phyloP scores from a whole-genome alignment of 2,797 vertebrate genomes.

The Chiloscyllium punctatum region DNA sequence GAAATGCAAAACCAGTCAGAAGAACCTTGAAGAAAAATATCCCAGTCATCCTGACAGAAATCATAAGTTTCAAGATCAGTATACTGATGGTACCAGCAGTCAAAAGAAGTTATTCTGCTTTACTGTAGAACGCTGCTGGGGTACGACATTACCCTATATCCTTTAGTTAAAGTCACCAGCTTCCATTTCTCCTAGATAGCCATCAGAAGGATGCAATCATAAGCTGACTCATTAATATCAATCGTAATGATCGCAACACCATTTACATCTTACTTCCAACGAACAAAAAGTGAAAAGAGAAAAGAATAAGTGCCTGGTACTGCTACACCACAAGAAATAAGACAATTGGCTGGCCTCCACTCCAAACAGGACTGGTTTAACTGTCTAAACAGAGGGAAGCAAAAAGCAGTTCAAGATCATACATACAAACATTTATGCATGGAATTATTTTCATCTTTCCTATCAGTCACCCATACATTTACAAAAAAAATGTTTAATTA shows the following conservation, averaged over 20 bases:
- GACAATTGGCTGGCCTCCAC: not conserved
- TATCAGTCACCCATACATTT: not conserved
- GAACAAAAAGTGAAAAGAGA: not conserved
- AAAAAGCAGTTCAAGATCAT: conserved; percentile 8
- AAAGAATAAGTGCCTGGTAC: not conserved
- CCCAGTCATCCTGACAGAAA: conserved; percentile 18
- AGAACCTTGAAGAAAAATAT: conserved; percentile 14
- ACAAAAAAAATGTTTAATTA: not conserved
- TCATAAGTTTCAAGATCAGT: not conserved
- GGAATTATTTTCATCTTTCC: not conserved
- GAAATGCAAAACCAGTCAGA: conserved; percentile 4
- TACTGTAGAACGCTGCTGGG: not conserved
- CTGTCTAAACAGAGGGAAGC: conserved; percentile 10
- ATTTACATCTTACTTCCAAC: not conserved
- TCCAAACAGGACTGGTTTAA: not conserved
- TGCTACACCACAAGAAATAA: not conserved
- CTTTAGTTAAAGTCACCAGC: conserved; percentile 1
- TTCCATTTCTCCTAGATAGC: conserved; percentile 6
- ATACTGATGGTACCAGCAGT: no score
- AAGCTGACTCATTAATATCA: not conserved
- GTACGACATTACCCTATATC: not conserved
- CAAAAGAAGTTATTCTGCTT: not conserved
- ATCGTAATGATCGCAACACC: not conserved
- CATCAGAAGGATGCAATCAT: conserved; percentile 5
- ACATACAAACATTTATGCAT: not conserved